Base-by-base conservation (phyloP, 2,888 invertebrate genomes). In the Odontothrips loti region DNA sequence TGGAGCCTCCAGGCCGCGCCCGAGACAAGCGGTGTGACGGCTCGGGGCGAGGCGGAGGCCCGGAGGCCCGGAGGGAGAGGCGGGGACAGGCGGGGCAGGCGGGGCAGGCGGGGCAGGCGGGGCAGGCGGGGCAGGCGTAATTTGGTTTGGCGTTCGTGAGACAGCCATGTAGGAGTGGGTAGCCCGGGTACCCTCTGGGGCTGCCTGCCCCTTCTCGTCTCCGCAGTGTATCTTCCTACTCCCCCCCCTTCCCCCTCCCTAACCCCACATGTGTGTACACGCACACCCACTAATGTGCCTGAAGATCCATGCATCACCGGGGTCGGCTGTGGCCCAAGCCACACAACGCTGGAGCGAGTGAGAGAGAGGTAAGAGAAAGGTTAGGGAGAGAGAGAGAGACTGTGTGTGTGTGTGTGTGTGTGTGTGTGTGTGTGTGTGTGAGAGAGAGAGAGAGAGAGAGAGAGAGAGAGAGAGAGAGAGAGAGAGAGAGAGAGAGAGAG, bases 281-380 rank as follows among this genome's bases (percentile, higher is more conserved):
- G 11, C 68, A 68, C 68, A 23, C 68, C 68, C 27, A 75, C 68
- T 75, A 75, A 75, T 75, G 68, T 75, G 68, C 68, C 68, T 27
- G 23, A 27, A 27, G 23, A 75, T 23, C 68, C 68, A 75, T 75
- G 68, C 68, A 75, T 75, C 68, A 75, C 68, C 27, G 23, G 12
- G 11, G 68, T 27, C 12, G 68, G n/a, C 27, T 27, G 68, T 27
- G 27, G 68, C 11, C 68, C 68, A 75, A 10, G 23, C 23, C 68
- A 23, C 68, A 15, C 58, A n/a, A 9, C 63, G 51, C 15, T 51
- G 51, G 51, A 17, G 51, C 17, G 51, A 6, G 51, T 1, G 12
- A 17, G 51, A 17, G 51, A 12, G 51, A 17, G 51, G 51, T 6
- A 11, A 17, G 51, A 17, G 51, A n/a, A n/a, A n/a, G n/a, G n/a